Conservation (phyloP, 2,797 vertebrate species). For the Numenius phaeopus region DNA sequence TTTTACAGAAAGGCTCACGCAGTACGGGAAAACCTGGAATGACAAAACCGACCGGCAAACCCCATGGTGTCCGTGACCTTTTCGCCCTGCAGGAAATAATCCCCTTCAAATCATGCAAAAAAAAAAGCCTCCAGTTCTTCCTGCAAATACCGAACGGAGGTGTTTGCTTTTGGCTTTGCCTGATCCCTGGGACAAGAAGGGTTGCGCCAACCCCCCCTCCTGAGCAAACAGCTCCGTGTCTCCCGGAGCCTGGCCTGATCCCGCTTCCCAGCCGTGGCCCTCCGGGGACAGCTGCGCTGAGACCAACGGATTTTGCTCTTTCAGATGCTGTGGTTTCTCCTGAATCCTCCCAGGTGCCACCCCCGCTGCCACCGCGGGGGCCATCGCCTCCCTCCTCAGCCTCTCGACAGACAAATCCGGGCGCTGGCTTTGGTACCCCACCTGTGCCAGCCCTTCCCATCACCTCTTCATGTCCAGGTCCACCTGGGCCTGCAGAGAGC, state of each 20-base stretch:
- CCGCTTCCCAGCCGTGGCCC: accelerated
- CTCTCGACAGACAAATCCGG: accelerated
- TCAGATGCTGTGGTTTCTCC: accelerated
- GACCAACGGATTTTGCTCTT: neutral
- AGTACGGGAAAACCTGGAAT: neutral
- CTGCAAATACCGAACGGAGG: neutral
- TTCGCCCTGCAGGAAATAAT: neutral
- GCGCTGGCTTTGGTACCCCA: neutral
- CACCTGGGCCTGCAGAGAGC: neutral
- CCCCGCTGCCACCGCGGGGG: neutral
- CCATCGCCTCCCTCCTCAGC: accelerated
- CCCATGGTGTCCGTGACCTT: neutral
- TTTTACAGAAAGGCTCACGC: neutral
- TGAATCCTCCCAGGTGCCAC: accelerated
- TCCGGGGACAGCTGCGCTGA: neutral
- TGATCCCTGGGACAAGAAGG: neutral
- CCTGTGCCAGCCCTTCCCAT: neutral
- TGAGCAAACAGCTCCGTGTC: neutral
- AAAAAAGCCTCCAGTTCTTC: neutral
- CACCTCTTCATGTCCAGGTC: neutral
- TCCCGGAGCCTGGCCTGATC: neutral
- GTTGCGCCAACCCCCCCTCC: neutral
- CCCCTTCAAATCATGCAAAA: neutral
- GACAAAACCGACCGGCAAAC: neutral
- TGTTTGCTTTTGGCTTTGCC: neutral